These are phyloP conservation scores for Paguma larvata DNA, from an alignment of 2,797 vertebrate genomes.

Conservation along the genomic window DNA sequence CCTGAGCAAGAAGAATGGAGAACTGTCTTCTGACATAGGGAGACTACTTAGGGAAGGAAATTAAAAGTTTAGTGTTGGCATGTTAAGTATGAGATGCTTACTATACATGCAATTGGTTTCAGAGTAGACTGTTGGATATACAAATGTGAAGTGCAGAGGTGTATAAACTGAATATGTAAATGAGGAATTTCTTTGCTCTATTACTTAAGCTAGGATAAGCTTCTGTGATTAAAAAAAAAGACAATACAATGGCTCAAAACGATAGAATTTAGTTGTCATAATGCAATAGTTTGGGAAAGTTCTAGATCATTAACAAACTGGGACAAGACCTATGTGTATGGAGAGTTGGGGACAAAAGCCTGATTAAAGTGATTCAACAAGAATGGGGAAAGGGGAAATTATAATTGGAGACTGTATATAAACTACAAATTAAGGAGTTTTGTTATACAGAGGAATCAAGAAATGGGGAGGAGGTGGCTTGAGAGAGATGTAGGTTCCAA, in stretches of 20 bases:
- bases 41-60: background rate
- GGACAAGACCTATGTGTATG: background rate
- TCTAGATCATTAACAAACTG: slow-evolving; percentile 35
- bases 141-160: background rate
- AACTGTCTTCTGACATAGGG: background rate
- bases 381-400: background rate
- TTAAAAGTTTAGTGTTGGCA: background rate
- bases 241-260: slow-evolving; percentile 28
- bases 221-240: background rate
- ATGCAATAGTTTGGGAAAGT: background rate
- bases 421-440: background rate
- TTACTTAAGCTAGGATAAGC: slow-evolving; percentile 4
- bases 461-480: background rate
- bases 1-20: background rate
- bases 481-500: background rate
- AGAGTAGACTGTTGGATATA: background rate
- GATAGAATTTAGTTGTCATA: slow-evolving; percentile 40
- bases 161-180: background rate
- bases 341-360: background rate
- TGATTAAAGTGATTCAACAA: slow-evolving; percentile 1
- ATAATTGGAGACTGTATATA: background rate
- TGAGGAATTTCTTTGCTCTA: background rate
- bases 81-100: background rate
- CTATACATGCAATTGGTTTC: background rate
- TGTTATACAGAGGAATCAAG: slow-evolving; percentile 3